Base-by-base conservation (phyloP, 2,888 invertebrate genomes). In the Drosophila heteroneura region DNA sequence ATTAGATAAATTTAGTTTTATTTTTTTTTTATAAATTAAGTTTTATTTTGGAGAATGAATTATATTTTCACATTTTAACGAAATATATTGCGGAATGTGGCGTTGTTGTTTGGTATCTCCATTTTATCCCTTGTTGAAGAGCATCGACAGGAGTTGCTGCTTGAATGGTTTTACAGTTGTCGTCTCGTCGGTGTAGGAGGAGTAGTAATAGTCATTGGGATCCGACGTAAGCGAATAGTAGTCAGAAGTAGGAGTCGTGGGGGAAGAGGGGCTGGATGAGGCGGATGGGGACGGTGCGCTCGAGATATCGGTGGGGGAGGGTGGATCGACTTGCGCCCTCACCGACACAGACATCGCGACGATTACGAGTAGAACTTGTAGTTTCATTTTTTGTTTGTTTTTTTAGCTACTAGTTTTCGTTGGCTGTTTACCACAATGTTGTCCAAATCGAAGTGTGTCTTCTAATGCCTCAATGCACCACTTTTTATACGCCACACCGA, bases 61-160 rank as follows among this genome's bases (percentile, higher is more conserved):
- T 37, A 74, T 64, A 77, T 77, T 85, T 84, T 84, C 82, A 82
- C 83, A 80, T 80, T 83, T 79, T 79, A 82, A 81, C 75, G 39
- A 67, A 62, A 69, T 60, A 59, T 59, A 54, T 28, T 61, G 54
- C 41, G 32, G 63, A 39, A 26, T 56, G 44, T 22, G 41, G 53
- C 41, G 37, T 33, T n/a, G 16, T 35, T 19, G n/a, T 57, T 41
- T 39, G 22, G n/a, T 12, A 1, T 51, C 6, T 35, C 30, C 44
- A 16, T 33, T 61, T 44, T 81, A 83, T 73, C 85, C 82, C 67
- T 86, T 88, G 79, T 86, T 88, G 76, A 88, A 89, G 49, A 88
- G 74, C 69, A 83, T 53, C 22, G 83, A 85, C 7, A 88, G 60
- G 58, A 88, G 62, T 26, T 82, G 89, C 39, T 88, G 89, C 69